phyloP scores from a whole-genome alignment of 2,888 invertebrate species.

The Syrista parreyssii region DNA sequence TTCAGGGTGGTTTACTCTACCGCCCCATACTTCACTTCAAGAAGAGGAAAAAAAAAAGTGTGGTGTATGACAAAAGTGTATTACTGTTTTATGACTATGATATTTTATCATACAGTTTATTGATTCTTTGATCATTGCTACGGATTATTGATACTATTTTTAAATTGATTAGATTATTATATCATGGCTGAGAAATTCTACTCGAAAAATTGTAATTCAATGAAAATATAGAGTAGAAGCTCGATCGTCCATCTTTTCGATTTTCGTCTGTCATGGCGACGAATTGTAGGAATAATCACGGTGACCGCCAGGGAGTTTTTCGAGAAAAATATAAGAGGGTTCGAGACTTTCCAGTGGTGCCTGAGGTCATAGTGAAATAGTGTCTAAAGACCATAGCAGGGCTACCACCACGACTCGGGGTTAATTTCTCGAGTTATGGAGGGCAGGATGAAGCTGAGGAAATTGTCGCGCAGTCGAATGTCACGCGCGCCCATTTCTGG shows the following conservation, averaged over 20 bases:
- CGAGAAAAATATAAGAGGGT: conserved; percentile 26
- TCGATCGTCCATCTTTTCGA: conserved; percentile 24
- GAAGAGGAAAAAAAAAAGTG: neutral
- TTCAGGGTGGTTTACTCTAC: neutral
- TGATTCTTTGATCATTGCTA: neutral
- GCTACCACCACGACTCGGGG: conserved; percentile 15
- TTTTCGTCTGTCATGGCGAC: conserved; percentile 48
- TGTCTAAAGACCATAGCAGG: neutral
- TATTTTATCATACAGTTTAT: neutral
- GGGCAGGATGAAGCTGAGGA: conserved; percentile 40
- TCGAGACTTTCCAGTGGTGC: conserved; percentile 9
- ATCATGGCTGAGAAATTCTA: neutral
- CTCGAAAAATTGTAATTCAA: neutral
- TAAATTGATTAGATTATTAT: neutral
- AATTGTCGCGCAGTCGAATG: conserved; percentile 40
- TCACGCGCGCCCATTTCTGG: conserved; percentile 34
- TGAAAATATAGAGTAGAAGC: neutral
- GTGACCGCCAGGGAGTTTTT: conserved; percentile 12
- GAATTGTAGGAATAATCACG: conserved; percentile 30
- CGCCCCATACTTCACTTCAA: neutral
- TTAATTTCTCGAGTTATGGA: conserved; percentile 21
- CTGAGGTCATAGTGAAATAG: conserved; percentile 1
- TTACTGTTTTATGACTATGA: neutral
- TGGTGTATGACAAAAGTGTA: neutral
- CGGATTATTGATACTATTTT: neutral